Percentiles rank a stretch among this genome's conserved stretches.
phyloP scores from a whole-genome alignment of 2,113 vertebrate genomes.

The Chaetorhynchus papuensis region DNA sequence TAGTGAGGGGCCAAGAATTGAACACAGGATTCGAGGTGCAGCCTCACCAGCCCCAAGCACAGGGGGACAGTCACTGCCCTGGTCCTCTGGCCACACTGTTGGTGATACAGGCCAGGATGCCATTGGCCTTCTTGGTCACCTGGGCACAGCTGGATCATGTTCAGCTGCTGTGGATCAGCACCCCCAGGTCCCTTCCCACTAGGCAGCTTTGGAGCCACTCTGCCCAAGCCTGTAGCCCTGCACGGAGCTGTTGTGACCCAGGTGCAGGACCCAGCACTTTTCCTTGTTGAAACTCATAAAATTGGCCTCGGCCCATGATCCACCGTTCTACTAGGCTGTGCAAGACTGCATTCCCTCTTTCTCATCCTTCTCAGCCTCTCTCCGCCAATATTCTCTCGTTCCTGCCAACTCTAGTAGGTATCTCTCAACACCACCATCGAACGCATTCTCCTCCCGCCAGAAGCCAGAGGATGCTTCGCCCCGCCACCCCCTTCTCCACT shows the following conservation, averaged over 20 bases:
- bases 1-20: not conserved
- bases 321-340: not conserved
- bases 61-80: fast-evolving
- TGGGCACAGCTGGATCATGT: not conserved
- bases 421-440: not conserved
- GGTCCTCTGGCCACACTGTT: not conserved
- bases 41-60: not conserved
- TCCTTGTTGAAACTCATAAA: not conserved
- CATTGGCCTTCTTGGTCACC: not conserved
- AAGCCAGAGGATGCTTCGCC: not conserved
- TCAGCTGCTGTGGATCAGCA: not conserved
- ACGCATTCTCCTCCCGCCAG: not conserved
- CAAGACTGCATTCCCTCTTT: not conserved
- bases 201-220: not conserved
- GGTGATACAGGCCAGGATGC: not conserved
- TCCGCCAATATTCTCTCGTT: fast-evolving
- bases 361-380: not conserved
- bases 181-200: not conserved
- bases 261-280: not conserved
- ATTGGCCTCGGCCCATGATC: not conserved
- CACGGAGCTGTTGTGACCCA: not conserved
- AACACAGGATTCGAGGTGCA: not conserved
- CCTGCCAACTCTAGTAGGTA: not conserved
- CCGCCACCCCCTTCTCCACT: too few species aligned
- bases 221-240: too few species aligned